Base-by-base conservation (phyloP, 2,888 invertebrate genomes). In the Agriopis marginaria region DNA sequence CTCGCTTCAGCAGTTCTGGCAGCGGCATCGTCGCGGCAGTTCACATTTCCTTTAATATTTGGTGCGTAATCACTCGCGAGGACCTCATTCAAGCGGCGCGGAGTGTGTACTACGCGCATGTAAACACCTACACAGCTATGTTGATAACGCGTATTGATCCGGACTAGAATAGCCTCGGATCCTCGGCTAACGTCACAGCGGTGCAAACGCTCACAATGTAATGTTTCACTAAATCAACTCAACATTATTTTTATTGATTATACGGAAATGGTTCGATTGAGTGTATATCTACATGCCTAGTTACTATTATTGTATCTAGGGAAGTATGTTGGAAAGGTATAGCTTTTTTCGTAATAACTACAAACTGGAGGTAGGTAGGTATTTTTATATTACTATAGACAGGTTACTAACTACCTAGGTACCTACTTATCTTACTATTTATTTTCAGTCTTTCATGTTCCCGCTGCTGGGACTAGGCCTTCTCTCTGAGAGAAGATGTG, bases 1-100 rank as follows among this genome's bases (percentile, higher is more conserved):
- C 97, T 80, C 97, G 96, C 82, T 96, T 97, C 45, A 97, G 93
- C 72, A 97, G 96, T 84, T 96, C 97, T 62, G 96, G 96, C 76
- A 97, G 95, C 79, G 97, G 97, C 97, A 97, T 97, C 78, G 80
- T 91, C 60, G 69, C 66, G 63, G 55, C 63, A 72, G 77, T 82
- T 93, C 85, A 92, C 93, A 93, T 93, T 85, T 87, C 90, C 83
- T 81, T 76, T 75, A 79, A 81, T 77, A 78, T 77, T 76, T 63
- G 71, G 75, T 74, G 70, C 75, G 81, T 86, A 88, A 86, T 87
- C 86, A 85, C 84, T 81, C 84, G 85, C 87, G 88, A 85, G 89
- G 80, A 84, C 84, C 86, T 89, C 89, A 86, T 87, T 84, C 83
- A 84, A 86, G 82, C 88, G 79, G 78, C 77, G 85, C 87, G 78